Conservation (phyloP, 2,888 invertebrate species). For the Polyploca ridens region DNA sequence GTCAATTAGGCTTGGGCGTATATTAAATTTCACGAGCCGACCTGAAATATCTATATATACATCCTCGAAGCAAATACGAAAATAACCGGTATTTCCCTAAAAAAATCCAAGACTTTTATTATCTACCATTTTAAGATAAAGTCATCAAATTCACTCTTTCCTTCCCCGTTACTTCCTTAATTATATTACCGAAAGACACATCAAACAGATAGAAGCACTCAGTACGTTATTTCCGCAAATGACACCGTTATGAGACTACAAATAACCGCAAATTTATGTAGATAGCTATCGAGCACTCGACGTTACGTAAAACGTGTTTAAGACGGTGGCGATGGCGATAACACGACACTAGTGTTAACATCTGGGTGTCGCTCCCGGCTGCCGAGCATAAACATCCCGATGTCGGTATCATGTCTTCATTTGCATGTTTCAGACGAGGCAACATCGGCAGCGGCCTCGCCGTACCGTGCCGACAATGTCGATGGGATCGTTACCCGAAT, state of each 20-base stretch:
- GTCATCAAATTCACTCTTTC: conserved; percentile 47
- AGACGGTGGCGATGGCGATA: conserved; percentile 65
- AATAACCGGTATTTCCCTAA: neutral
- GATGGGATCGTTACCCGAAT: conserved; percentile 64
- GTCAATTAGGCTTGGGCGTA: neutral
- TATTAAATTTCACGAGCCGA: conserved; percentile 21
- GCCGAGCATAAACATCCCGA: conserved; percentile 66
- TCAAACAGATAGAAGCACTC: conserved; percentile 62
- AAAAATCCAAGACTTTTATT: neutral
- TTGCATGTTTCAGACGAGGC: conserved; percentile 69
- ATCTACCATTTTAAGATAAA: conserved; percentile 30
- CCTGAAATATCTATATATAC: conserved; percentile 44
- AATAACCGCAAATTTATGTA: conserved; percentile 80
- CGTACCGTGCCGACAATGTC: conserved; percentile 55
- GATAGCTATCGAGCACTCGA: conserved; percentile 72
- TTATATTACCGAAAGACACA: conserved; percentile 63
- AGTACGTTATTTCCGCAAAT: conserved; percentile 67
- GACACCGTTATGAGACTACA: conserved; percentile 73
- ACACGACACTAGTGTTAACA: conserved; percentile 70
- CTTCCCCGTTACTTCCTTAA: conserved; percentile 51
- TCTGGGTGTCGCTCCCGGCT: conserved; percentile 57
- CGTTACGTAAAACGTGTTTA: conserved; percentile 75
- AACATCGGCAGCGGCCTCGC: conserved; percentile 45
- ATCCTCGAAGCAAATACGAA: conserved; percentile 25
- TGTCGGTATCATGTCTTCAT: conserved; percentile 74